Base-by-base conservation (phyloP, 92 coral and sea anemone species). In the Zoanthus gigantus region DNA sequence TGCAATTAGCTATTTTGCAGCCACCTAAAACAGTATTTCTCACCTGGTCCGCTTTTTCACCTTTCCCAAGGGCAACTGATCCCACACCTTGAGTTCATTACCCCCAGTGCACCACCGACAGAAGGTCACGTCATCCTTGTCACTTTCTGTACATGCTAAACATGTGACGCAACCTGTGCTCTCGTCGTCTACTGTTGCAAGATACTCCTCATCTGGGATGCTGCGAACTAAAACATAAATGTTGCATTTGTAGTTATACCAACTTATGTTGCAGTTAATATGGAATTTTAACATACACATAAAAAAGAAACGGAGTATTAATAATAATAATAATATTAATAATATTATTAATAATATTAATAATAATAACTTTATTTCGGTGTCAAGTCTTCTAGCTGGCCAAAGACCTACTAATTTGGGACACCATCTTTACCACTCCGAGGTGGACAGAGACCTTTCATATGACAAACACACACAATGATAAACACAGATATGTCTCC, bases 51-150 rank as follows among this genome's bases (percentile, higher is more conserved):
- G 90, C 73, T 97, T 97, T 74, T 94, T 93, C 57, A 93, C 90
- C 89, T 92, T 93, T 45, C 89, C 89, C 44, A 77, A 79, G 42
- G 97, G 94, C 71, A 95, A 82, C 80, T 97, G 97, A 57, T 93
- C 96, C 98, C 99, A 97, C 12, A 97, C 84, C 76, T 95, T 97
- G 91, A 97, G 90, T 54, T 97, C 98, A 32, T 89, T 67, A 28
- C 99, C 99, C 10, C 97, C 99, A n/a, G 99, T 95, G 88, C 98
- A 95, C 92, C 94, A 86, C 72, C 98, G 91, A 68, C 94, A 96
- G 1, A 92, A 83, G 9, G 94, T 88, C 83, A 91, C 93, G 42
- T 93, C 92, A 45, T 93, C 97, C 72, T 86, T 91, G 44, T 91
- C 90, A 65, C 90, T 86, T 71, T 97, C 93, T 6, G 97, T 86